These are phyloP conservation scores for Haliclona indistincta DNA, from an alignment of 37 sponge, comb jelly and placozoan species.

Conservation along the genomic window DNA sequence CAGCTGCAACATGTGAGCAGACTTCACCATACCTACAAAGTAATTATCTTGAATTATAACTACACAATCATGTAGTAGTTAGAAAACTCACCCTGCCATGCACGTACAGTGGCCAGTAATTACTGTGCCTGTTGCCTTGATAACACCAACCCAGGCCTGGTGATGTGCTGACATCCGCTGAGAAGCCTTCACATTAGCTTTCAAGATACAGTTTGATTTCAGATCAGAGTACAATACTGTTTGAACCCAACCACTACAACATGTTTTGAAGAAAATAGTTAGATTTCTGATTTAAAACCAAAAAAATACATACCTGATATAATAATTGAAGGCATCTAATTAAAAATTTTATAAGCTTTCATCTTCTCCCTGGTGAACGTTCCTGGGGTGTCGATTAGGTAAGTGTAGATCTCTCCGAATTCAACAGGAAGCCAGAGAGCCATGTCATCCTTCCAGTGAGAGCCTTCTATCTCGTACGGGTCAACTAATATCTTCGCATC, in stretches of 20 bases:
- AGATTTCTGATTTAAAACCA: too few species aligned
- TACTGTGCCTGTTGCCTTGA: conserved; percentile 2
- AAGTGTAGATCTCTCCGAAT: neutral
- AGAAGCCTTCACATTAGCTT: conserved; percentile 3
- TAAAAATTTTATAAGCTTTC: neutral
- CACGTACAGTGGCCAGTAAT: conserved; percentile 20
- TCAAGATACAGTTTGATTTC: too few species aligned
- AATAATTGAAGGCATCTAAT: conserved; percentile 20
- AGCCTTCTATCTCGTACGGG: conserved; percentile 12
- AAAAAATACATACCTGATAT: conserved; percentile 9
- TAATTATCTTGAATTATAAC: too few species aligned
- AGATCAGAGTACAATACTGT: conserved; percentile 6
- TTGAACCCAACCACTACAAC: too few species aligned
- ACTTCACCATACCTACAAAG: too few species aligned
- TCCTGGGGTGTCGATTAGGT: conserved; percentile 11
- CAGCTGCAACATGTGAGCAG: too few species aligned
- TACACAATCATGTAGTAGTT: too few species aligned
- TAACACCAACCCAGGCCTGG: conserved; percentile 5
- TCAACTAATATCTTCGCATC: too few species aligned
- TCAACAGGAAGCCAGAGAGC: conserved; percentile 5
- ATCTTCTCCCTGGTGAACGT: conserved; percentile 11
- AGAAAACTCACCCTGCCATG: conserved; percentile 28
- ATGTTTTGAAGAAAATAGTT: too few species aligned
- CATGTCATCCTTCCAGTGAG: conserved; percentile 16
- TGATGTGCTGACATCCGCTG: conserved; percentile 4